phyloP scores from a whole-genome alignment of 2,113 vertebrate genomes.

The Chrysemys picta region DNA sequence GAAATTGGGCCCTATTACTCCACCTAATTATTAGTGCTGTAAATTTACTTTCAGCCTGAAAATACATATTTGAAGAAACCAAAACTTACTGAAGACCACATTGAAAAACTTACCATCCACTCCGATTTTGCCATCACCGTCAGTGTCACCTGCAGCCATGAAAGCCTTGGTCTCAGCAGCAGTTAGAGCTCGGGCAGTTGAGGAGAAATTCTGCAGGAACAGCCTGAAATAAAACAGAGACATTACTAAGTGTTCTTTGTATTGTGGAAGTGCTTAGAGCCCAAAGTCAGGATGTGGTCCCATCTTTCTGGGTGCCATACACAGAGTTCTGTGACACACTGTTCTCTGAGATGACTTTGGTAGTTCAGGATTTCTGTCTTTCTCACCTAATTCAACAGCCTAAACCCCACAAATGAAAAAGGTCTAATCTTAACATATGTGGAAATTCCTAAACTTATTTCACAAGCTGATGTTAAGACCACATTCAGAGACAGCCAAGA shows the following conservation, averaged over 20 bases:
- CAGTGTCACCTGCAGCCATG: conserved; percentile 83
- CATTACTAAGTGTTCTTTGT: background rate
- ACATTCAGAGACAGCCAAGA: background rate
- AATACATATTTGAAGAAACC: background rate
- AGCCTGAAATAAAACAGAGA: conserved; percentile 68
- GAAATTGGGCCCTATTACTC: background rate
- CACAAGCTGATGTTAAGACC: background rate
- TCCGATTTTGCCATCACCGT: conserved; percentile 90
- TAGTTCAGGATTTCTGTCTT: background rate
- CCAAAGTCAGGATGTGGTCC: background rate
- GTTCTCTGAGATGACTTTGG: background rate
- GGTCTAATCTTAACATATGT: background rate
- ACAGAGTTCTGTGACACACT: background rate
- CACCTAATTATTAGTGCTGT: background rate
- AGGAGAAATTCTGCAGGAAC: conserved; percentile 87
- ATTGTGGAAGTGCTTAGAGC: background rate
- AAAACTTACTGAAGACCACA: background rate
- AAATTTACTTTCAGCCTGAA: background rate
- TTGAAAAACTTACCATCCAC: conserved; percentile 78
- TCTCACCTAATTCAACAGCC: background rate
- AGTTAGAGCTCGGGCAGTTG: conserved; percentile 81
- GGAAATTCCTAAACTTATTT: background rate
- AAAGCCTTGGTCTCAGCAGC: conserved; percentile 83
- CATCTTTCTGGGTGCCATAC: background rate
- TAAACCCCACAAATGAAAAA: background rate